A percentile compares a stretch with the other conserved stretches of the same genome.
Evolutionary conservation across 2,113 vertebrate genomes (phyloP).

Genomic region (Urocolius indicus): DNA sequence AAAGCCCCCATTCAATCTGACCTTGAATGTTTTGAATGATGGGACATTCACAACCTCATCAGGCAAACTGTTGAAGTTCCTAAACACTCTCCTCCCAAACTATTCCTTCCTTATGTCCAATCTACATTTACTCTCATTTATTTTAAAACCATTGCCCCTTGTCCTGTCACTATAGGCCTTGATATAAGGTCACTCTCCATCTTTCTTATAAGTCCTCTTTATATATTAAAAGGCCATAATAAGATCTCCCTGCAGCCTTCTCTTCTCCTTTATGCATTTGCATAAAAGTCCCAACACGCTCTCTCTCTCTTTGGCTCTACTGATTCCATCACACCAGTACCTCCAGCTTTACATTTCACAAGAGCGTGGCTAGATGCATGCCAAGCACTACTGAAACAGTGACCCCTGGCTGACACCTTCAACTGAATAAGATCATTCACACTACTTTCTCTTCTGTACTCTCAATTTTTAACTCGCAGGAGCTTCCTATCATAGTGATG

Average conservation of each 20-base stretch:
- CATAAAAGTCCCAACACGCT: background rate
- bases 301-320: background rate
- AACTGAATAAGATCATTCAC: background rate
- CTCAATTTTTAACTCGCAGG: background rate
- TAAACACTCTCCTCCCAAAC: background rate
- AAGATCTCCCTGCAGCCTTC: background rate
- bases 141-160: background rate
- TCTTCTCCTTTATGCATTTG: background rate
- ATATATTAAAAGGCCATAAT: fast-evolving
- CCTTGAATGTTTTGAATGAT: background rate
- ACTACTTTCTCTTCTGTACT: background rate
- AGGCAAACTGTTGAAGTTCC: background rate
- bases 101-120: background rate
- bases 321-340: background rate
- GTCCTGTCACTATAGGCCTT: background rate
- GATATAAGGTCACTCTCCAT: background rate
- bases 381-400: background rate
- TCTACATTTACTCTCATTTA: background rate
- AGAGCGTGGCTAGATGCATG: fast-evolving
- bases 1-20: background rate
- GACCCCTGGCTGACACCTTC: background rate
- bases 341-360: background rate
- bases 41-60: background rate
- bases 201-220: background rate
- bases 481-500: background rate